phyloP scores from a whole-genome alignment of 2,888 invertebrate species.

The Cryptophagus acutangulus region DNA sequence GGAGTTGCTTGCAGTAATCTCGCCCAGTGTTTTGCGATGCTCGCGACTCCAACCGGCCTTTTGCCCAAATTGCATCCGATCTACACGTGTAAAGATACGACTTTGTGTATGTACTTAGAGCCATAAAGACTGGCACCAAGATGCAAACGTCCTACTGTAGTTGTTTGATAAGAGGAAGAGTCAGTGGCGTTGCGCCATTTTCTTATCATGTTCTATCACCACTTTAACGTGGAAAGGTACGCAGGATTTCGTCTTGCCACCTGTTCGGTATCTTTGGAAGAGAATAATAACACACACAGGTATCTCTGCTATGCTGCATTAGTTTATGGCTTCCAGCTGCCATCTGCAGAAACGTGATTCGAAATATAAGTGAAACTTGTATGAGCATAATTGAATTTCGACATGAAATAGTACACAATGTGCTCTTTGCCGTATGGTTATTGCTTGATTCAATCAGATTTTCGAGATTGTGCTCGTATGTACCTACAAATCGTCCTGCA shows the following conservation, averaged over 20 bases:
- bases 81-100: neutral
- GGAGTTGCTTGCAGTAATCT: no score
- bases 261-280: conserved; percentile 13
- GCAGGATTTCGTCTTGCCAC: conserved; percentile 11
- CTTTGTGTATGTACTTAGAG: conserved; percentile 2
- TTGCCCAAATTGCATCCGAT: conserved; percentile 6
- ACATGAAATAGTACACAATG: no score
- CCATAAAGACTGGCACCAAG: neutral
- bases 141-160: conserved; percentile 6
- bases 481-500: no score
- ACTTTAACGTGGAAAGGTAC: conserved; percentile 7
- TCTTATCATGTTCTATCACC: conserved; percentile 11
- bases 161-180: neutral
- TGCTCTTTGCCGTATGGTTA: no score
- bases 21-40: conserved; percentile 9
- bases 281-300: no score
- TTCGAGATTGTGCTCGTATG: no score
- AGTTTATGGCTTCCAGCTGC: no score
- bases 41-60: conserved; percentile 16
- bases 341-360: no score
- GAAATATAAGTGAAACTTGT: no score
- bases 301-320: no score
- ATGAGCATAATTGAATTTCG: no score
- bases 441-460: no score
- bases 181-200: conserved; percentile 6